A percentile compares a stretch with the other conserved stretches of the same genome.
phyloP scores from a whole-genome alignment of 2,797 vertebrate genomes.

The Podargus strigoides region DNA sequence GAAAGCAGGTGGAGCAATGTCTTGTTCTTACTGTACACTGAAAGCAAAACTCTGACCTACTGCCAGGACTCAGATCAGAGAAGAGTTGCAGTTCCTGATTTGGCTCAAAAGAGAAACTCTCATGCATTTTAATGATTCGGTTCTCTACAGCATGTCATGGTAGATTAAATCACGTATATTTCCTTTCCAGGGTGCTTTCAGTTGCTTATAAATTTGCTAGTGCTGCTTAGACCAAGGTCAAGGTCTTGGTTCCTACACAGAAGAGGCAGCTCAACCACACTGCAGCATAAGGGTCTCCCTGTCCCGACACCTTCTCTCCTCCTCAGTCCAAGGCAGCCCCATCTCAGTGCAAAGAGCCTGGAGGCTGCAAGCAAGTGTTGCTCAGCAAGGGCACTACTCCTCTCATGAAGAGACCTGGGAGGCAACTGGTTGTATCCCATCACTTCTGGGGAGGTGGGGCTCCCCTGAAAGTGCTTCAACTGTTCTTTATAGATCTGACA shows the following conservation, averaged over 20 bases:
- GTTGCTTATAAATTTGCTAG: background rate
- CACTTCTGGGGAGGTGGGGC: background rate
- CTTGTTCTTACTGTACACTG: background rate
- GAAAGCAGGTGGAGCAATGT: background rate
- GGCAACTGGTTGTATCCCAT: background rate
- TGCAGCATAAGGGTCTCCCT: background rate
- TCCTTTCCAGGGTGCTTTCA: conserved; percentile 1
- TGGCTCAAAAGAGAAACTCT: conserved; percentile 25
- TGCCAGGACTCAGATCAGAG: background rate
- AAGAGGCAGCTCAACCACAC: background rate
- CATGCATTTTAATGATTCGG: background rate
- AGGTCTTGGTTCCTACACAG: background rate
- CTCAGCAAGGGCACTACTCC: background rate
- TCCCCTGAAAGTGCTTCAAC: background rate
- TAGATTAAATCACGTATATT: background rate
- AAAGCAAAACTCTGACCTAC: background rate
- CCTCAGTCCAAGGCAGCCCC: background rate
- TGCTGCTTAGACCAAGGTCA: background rate
- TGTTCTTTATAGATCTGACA: background rate
- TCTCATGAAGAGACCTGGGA: background rate
- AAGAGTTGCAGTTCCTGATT: background rate
- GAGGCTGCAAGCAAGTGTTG: background rate
- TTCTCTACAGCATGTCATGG: background rate
- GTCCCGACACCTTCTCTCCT: background rate
- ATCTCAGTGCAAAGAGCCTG: background rate